Evolutionary conservation across 2,113 vertebrate genomes (phyloP).

Genomic region (Takifugu flavidus): DNA sequence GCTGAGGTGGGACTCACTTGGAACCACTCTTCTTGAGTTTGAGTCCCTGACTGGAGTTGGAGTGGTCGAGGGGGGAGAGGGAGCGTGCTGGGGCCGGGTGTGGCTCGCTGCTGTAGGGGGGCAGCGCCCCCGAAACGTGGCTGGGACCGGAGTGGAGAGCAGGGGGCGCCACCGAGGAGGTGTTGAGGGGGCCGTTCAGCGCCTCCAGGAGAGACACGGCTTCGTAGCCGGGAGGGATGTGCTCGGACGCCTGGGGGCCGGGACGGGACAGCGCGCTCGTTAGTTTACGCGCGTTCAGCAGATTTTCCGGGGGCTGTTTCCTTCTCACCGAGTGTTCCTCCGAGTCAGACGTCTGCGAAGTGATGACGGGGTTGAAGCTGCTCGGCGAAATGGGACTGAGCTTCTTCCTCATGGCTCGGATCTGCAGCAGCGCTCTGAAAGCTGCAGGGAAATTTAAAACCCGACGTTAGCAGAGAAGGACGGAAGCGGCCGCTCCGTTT

Average conservation of each 20-base stretch:
- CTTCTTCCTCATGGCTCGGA: conserved; percentile 96
- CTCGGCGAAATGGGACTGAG: conserved; percentile 85
- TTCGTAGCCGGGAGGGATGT: conserved; percentile 92
- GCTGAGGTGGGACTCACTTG: conserved; percentile 77
- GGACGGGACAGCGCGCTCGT: not conserved
- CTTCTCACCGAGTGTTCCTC: conserved; percentile 90
- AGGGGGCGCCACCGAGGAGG: conserved; percentile 76
- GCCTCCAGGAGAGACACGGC: conserved; percentile 94
- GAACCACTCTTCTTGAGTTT: conserved; percentile 88
- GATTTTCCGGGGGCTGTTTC: not conserved
- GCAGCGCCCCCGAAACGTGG: conserved; percentile 77
- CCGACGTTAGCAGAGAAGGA: not conserved
- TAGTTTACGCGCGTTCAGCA: not conserved
- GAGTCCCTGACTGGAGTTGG: conserved; percentile 79
- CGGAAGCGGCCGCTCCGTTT: not conserved
- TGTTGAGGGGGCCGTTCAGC: conserved; percentile 88
- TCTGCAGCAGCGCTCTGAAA: conserved; percentile 96
- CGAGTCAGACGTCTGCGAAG: conserved; percentile 90
- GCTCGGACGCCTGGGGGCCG: conserved; percentile 84
- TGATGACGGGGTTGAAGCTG: conserved; percentile 90
- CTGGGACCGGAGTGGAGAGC: conserved; percentile 78
- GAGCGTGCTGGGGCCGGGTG: conserved; percentile 78
- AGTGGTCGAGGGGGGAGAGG: conserved; percentile 82
- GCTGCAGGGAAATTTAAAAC: conserved; percentile 64
- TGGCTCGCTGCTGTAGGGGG: conserved; percentile 80